Conservation (phyloP, 2,888 invertebrate genomes). For the Cheiracanthium punctorium region DNA sequence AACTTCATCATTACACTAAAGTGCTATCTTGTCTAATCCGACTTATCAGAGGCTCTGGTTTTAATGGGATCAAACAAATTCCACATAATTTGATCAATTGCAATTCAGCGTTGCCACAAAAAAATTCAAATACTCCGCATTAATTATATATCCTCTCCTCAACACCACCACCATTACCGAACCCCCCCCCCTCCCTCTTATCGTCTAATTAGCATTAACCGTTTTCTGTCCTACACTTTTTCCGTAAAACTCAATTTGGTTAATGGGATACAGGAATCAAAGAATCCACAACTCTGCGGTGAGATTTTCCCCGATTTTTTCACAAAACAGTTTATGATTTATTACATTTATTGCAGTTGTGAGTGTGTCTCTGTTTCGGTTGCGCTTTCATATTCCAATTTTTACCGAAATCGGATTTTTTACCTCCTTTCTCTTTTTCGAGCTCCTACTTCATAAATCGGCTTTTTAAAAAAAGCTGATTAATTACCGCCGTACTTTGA, state of each 20-base stretch:
- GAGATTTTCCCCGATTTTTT: neutral
- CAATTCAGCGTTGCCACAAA: neutral
- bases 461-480: neutral
- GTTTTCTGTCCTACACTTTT: neutral
- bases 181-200: neutral
- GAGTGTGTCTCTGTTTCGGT: neutral
- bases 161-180: too few species aligned
- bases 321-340: neutral
- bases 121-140: neutral
- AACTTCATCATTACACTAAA: neutral
- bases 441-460: neutral
- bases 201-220: constrained; percentile 14
- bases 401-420: constrained; percentile 5
- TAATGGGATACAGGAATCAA: neutral
- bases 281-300: neutral
- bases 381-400: constrained; percentile 1
- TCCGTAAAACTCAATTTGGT: constrained; percentile 4
- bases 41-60: neutral
- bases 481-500: constrained; percentile 1
- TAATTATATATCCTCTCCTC: neutral
- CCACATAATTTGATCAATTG: constrained; percentile 7
- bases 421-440: neutral
- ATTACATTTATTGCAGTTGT: constrained; percentile 4
- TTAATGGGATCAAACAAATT: neutral
- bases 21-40: neutral